A percentile compares a stretch with the other conserved stretches of the same genome.
Conservation (phyloP, 2,113 vertebrate genomes). For the Triplophysa rosa region DNA sequence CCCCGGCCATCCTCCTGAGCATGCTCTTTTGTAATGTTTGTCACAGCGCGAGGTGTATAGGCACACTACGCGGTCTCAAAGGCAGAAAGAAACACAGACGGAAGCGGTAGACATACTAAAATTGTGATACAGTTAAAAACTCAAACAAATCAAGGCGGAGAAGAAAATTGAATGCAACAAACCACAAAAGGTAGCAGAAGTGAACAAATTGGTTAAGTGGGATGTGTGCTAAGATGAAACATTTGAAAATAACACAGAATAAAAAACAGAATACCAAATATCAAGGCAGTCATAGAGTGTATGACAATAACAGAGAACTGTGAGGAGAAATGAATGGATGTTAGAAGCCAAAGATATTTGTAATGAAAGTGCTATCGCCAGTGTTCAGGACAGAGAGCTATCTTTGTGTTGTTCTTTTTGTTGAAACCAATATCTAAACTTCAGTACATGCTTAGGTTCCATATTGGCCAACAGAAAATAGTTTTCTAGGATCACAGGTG, state of each 20-base stretch:
- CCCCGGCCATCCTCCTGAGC: slow-evolving; percentile 31
- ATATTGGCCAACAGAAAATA: neutral
- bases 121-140: neutral
- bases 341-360: neutral
- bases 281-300: neutral
- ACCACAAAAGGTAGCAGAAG: neutral
- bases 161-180: neutral
- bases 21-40: slow-evolving; percentile 37
- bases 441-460: neutral
- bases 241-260: neutral
- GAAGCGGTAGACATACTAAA: neutral
- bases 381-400: neutral
- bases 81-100: neutral
- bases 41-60: slow-evolving; percentile 27
- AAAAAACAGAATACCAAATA: neutral
- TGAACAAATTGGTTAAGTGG: neutral
- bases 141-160: neutral
- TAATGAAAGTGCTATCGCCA: neutral
- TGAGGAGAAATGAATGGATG: neutral
- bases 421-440: neutral
- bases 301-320: neutral
- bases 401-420: neutral
- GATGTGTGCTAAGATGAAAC: neutral
- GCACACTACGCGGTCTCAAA: neutral
- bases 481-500: neutral